Base-by-base conservation (phyloP, 1,140 invertebrate genomes). In the Neelides sp. region DNA sequence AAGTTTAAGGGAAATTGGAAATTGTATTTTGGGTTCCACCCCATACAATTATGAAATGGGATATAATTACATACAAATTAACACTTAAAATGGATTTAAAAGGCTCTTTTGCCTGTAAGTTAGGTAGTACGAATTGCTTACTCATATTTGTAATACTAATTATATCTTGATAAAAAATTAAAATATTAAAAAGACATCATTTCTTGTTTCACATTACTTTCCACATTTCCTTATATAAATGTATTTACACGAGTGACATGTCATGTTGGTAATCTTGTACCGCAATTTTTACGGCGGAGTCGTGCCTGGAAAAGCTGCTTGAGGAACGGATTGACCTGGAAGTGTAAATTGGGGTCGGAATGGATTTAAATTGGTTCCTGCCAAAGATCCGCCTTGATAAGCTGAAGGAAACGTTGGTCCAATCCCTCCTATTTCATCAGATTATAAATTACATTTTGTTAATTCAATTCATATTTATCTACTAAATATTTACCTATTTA, bases 281-380 rank as follows among this genome's bases (percentile, higher is more conserved):
- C n/a, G n/a, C n/a, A n/a, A n/a, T n/a, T 46, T 46, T 39, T 57
- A 50, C 35, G 55, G 55, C 23, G 50, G 55, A 22, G 50, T 48
- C 36, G 55, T 57, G 23, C 55, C 55, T 4, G 55, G 55, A 32
- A 57, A 57, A 26, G 55, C 55, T 24, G 51, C 30, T 47, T 56
- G 54, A 41, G 51, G 51, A 8, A 37, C 24, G 32, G 13, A 47
- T 47, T 63, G 61, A 30, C 61, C 61, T 28, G 61, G 61, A 17
- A 63, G 49, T 10, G 59, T 63, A 42, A 61, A 63, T 30, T 62
- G 59, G n/a, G 61, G 61, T 52, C 61, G 44, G 52, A 63, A 63
- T 34, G 50, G 41, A 24, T 60, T 49, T 26, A 63, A 43, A 39
- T 60, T 63, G 8, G 53, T 57, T 42, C 60, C 62, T 28, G 52